phyloP scores from a whole-genome alignment of 2,797 vertebrate species.

The Malurus splendens region DNA sequence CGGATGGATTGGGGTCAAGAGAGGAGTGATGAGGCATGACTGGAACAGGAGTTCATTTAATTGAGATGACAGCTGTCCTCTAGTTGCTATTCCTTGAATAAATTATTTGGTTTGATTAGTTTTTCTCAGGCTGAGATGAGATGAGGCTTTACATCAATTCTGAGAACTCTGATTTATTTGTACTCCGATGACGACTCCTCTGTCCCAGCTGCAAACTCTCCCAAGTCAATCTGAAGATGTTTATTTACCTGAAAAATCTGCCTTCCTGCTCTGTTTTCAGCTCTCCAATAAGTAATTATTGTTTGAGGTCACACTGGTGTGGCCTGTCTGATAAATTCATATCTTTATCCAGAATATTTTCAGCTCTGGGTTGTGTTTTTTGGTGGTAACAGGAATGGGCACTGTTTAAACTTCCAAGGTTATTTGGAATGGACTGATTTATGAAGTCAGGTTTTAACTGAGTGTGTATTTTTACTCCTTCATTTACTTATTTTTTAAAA shows the following conservation, averaged over 20 bases:
- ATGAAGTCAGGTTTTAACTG: background rate
- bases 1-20: background rate
- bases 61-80: background rate
- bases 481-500: too few species aligned
- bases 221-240: background rate
- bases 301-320: background rate
- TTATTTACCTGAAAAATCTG: background rate
- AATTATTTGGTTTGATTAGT: background rate
- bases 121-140: background rate
- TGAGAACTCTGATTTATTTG: background rate
- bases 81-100: background rate
- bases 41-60: background rate
- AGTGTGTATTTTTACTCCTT: background rate
- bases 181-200: accelerated
- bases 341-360: background rate
- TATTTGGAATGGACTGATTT: background rate
- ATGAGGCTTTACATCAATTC: background rate
- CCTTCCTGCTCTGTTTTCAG: background rate
- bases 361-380: background rate
- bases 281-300: background rate
- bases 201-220: background rate
- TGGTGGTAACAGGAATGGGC: background rate
- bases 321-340: background rate
- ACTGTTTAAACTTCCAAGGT: background rate
- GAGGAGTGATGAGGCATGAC: background rate